A percentile compares a stretch with the other conserved stretches of the same genome.
Evolutionary conservation across 1,140 invertebrate species (phyloP).

Genomic region (Eulimnadia texana): DNA sequence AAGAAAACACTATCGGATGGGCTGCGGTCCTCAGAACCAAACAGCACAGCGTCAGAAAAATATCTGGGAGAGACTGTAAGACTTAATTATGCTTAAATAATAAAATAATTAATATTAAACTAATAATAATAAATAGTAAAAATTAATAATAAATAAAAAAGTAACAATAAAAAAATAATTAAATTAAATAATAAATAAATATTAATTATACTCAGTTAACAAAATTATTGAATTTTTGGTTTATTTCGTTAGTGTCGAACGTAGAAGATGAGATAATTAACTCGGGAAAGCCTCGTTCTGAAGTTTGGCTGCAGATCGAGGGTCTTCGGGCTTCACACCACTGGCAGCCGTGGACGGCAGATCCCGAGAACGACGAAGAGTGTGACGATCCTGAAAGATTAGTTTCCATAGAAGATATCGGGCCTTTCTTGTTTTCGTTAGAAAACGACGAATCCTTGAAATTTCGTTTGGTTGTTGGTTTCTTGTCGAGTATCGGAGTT

Average conservation of each 20-base stretch:
- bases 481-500: constrained; percentile 1
- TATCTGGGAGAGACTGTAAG: constrained; percentile 3
- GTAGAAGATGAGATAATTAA: constrained; percentile 22
- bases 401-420: constrained; percentile 30
- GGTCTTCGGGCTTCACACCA: constrained; percentile 24
- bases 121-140: neutral
- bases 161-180: neutral
- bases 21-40: constrained; percentile 21
- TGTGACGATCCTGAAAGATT: constrained; percentile 31
- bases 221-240: no score
- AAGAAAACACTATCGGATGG: constrained; percentile 28
- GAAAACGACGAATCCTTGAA: constrained; percentile 17
- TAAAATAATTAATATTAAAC: neutral
- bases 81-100: neutral
- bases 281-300: constrained; percentile 19
- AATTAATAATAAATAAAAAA: neutral
- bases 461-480: constrained; percentile 10
- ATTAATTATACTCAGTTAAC: neutral
- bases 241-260: constrained; percentile 20
- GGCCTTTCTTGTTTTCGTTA: constrained; percentile 25
- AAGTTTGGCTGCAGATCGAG: constrained; percentile 31
- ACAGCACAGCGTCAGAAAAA: neutral
- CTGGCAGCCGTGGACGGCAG: constrained; percentile 31
- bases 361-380: constrained; percentile 25
- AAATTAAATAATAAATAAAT: neutral